These are phyloP conservation scores for Andrena trimmerana DNA, from an alignment of 2,888 invertebrate genomes.

Conservation along the genomic window DNA sequence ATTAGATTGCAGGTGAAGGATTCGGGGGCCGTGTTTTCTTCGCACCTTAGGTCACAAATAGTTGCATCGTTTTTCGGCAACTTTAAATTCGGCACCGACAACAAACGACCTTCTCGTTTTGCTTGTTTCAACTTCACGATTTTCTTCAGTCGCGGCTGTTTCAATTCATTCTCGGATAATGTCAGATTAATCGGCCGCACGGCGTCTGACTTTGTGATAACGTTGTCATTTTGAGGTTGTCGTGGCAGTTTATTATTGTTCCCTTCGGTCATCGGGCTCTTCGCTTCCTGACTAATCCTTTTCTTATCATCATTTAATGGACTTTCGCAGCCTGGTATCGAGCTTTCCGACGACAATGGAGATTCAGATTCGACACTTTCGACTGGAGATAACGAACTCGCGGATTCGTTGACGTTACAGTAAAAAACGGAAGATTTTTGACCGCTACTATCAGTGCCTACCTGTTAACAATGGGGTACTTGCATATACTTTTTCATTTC, in stretches of 20 bases:
- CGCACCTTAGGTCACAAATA: slow-evolving; percentile 87
- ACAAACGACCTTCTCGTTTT: slow-evolving; percentile 89
- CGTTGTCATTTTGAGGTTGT: slow-evolving; percentile 27
- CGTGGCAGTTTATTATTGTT: slow-evolving; percentile 23
- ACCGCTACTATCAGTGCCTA: slow-evolving; percentile 64
- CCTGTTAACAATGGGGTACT: slow-evolving; percentile 78
- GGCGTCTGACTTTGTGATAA: slow-evolving; percentile 29
- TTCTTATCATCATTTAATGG: slow-evolving; percentile 53
- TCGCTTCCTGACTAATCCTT: slow-evolving; percentile 47
- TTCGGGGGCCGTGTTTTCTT: slow-evolving; percentile 82
- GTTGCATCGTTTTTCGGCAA: slow-evolving; percentile 85
- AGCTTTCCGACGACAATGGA: slow-evolving; percentile 85
- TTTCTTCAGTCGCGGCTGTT: slow-evolving; percentile 74
- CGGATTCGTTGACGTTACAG: slow-evolving; percentile 75
- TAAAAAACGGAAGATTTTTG: slow-evolving; percentile 76
- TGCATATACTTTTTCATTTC: slow-evolving; percentile 67
- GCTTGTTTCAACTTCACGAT: slow-evolving; percentile 82
- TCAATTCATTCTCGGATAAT: slow-evolving; percentile 69
- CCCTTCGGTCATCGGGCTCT: slow-evolving; percentile 60
- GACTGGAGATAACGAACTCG: slow-evolving; percentile 78
- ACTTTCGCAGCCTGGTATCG: slow-evolving; percentile 55
- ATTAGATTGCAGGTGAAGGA: slow-evolving; percentile 91
- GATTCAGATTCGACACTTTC: slow-evolving; percentile 81
- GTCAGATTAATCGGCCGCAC: slow-evolving; percentile 73
- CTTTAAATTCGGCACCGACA: slow-evolving; percentile 93